A percentile compares a stretch with the other conserved stretches of the same genome.
Evolutionary conservation across 2,888 invertebrate species (phyloP).

Genomic region (Abrostola triplasia): DNA sequence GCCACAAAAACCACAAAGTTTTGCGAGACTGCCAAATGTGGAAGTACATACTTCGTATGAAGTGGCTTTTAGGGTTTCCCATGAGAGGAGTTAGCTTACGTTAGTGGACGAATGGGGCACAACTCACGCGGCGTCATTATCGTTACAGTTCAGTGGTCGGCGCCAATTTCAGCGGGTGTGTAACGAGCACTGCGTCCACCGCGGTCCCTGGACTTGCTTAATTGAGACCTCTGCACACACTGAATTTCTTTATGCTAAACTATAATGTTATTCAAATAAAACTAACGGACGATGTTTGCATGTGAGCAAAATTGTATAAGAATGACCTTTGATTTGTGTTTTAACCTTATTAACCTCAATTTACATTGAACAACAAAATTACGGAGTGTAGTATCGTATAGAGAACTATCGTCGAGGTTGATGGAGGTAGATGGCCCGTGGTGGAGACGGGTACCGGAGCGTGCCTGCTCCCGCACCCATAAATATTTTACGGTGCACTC

Average conservation of each 20-base stretch:
- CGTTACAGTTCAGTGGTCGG: constrained; percentile 80
- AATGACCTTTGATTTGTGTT: constrained; percentile 41
- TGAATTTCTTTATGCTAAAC: constrained; percentile 72
- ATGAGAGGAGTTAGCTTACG: constrained; percentile 81
- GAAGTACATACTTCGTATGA: constrained; percentile 71
- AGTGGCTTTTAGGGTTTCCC: constrained; percentile 82
- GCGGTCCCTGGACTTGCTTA: constrained; percentile 76
- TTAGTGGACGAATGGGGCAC: constrained; percentile 76
- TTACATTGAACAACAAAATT: constrained; percentile 49
- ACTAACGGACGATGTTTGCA: neutral
- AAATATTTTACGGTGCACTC: constrained; percentile 84
- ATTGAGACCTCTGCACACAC: constrained; percentile 72
- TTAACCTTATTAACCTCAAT: constrained; percentile 40
- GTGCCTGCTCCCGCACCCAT: constrained; percentile 77
- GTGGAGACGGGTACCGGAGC: constrained; percentile 72
- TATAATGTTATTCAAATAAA: constrained; percentile 27
- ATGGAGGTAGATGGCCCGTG: constrained; percentile 65
- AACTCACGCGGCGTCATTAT: constrained; percentile 80
- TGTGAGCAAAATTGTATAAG: constrained; percentile 5
- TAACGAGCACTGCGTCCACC: constrained; percentile 76
- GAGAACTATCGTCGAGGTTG: constrained; percentile 54
- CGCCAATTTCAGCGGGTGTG: constrained; percentile 79
- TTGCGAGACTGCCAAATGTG: constrained; percentile 84
- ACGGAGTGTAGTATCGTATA: constrained; percentile 42
- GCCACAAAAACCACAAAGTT: constrained; percentile 84